Conservation (phyloP, 2,888 invertebrate genomes). For the Cheilosia pagana region DNA sequence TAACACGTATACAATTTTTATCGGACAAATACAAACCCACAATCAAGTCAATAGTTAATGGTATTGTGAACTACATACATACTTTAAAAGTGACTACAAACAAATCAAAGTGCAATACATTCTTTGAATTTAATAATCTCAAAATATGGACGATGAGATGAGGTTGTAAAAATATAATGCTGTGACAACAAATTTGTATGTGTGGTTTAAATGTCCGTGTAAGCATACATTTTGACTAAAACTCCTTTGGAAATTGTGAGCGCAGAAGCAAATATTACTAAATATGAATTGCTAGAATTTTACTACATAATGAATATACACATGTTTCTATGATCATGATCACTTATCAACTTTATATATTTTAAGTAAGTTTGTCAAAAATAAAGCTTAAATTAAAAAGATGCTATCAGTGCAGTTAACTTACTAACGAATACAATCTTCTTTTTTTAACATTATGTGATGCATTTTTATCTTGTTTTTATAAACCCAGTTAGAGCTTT, state of each 20-base stretch:
- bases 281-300: conserved; percentile 9
- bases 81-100: too few relatives aligned
- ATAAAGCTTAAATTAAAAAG: not conserved
- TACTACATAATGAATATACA: not conserved
- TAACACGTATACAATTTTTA: not conserved
- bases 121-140: too few relatives aligned
- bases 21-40: not conserved
- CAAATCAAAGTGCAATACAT: too few relatives aligned
- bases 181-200: too few relatives aligned
- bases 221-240: not conserved
- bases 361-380: conserved; percentile 3
- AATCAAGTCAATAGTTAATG: not conserved
- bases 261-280: conserved; percentile 4
- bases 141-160: too few relatives aligned
- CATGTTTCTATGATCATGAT: not conserved
- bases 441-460: conserved; percentile 7
- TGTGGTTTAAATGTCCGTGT: not conserved
- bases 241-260: not conserved
- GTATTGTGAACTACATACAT: too few relatives aligned
- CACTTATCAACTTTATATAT: not conserved
- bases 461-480: conserved; percentile 5
- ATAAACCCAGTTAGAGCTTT: not conserved
- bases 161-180: too few relatives aligned
- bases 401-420: not conserved
- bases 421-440: conserved; percentile 8